These are phyloP conservation scores for Oxyteleia sp. DNA, from an alignment of 2,888 invertebrate species.

Conservation along the genomic window DNA sequence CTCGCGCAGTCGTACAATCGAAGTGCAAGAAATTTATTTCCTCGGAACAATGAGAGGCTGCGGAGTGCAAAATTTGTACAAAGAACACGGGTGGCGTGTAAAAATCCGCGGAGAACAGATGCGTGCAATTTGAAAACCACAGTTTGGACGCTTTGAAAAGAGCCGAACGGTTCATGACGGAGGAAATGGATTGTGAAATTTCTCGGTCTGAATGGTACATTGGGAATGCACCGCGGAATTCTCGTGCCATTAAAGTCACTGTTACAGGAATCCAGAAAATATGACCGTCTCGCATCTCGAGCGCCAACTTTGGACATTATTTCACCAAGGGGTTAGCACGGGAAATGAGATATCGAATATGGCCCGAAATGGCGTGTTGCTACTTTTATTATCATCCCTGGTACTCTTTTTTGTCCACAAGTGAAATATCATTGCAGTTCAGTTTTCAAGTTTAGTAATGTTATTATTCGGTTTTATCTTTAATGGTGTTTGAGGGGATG, in stretches of 20 bases:
- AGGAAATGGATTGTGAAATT: slow-evolving; percentile 69
- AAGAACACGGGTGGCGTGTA: slow-evolving; percentile 26
- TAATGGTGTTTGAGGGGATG: too few species aligned
- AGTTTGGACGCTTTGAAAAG: slow-evolving; percentile 61
- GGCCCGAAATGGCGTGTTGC: slow-evolving; percentile 15
- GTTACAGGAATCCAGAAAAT: slow-evolving; percentile 55
- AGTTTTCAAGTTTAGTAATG: neutral
- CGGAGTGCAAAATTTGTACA: slow-evolving; percentile 47
- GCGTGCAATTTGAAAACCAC: slow-evolving; percentile 68
- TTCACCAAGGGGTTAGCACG: slow-evolving; percentile 27
- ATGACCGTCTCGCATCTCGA: slow-evolving; percentile 42
- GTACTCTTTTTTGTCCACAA: neutral
- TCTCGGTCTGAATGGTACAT: slow-evolving; percentile 61
- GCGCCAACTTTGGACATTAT: slow-evolving; percentile 57
- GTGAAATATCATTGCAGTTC: slow-evolving; percentile 9
- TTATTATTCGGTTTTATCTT: too few species aligned
- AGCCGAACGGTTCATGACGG: slow-evolving; percentile 55
- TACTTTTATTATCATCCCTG: neutral
- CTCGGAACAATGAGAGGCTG: slow-evolving; percentile 34
- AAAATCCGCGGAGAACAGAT: slow-evolving; percentile 58
- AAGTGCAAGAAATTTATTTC: slow-evolving; percentile 24
- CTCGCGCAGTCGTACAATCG: too few species aligned
- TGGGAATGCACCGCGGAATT: slow-evolving; percentile 55
- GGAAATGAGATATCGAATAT: slow-evolving; percentile 37
- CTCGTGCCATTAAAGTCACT: slow-evolving; percentile 60